Conservation (phyloP, 2,888 invertebrate genomes). For the Epistrophella euchroma region DNA sequence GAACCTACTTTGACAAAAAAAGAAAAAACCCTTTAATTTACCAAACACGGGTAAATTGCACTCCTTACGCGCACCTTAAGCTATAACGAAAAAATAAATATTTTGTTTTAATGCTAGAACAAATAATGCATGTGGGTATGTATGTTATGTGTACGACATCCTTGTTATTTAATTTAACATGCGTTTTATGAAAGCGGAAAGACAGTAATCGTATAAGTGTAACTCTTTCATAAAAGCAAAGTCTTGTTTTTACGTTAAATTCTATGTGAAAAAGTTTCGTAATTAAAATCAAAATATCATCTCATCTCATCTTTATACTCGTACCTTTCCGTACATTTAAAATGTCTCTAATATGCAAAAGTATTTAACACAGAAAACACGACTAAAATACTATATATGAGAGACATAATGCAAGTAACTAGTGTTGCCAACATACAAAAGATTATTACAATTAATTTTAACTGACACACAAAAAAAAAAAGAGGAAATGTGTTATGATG, state of each 20-base stretch:
- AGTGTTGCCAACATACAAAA: constrained; percentile 7
- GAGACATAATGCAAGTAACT: background rate
- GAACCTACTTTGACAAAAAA: background rate
- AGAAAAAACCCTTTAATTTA: background rate
- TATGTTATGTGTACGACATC: constrained; percentile 24
- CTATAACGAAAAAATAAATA: background rate
- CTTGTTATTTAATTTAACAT: constrained; percentile 37
- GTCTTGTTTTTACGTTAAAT: constrained; percentile 41
- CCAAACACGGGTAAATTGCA: background rate
- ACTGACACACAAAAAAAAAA: background rate
- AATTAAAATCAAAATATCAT: constrained; percentile 48
- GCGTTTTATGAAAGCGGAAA: background rate
- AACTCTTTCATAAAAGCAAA: constrained; percentile 55
- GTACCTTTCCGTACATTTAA: background rate
- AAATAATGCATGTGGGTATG: background rate
- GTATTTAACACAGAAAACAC: constrained; percentile 5
- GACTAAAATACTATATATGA: background rate
- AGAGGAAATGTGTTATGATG: too few relatives aligned
- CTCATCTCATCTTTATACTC: too few relatives aligned
- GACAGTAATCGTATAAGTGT: constrained; percentile 13
- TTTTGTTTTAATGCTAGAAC: background rate
- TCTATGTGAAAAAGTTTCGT: constrained; percentile 36
- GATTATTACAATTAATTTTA: background rate
- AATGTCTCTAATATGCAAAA: background rate
- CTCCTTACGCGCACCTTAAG: background rate